phyloP scores from a whole-genome alignment of 2,888 invertebrate genomes.

The Rotaria socialis region DNA sequence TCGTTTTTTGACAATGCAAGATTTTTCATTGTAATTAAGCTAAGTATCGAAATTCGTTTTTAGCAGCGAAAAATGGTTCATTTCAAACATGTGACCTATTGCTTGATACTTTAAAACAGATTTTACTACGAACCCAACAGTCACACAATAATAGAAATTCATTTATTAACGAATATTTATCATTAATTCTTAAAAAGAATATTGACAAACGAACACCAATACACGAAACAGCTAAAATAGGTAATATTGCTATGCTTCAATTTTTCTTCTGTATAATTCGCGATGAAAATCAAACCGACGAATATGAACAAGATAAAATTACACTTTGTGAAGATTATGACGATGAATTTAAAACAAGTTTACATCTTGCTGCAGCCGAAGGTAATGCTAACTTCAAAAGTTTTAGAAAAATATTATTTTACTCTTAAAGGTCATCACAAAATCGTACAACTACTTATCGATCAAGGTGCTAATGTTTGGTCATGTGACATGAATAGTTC shows the following conservation, averaged over 20 bases:
- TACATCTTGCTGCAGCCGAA: background rate
- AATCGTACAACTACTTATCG: background rate
- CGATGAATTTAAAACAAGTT: constrained; percentile 19
- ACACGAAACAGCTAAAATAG: background rate
- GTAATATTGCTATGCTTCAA: background rate
- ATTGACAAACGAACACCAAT: background rate
- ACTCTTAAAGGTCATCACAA: background rate
- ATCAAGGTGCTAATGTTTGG: background rate
- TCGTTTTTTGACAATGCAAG: too few relatives aligned
- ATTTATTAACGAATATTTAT: background rate
- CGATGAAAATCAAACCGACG: background rate
- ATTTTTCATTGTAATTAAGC: too few relatives aligned
- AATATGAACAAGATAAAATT: background rate
- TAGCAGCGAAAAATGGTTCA: constrained; percentile 2
- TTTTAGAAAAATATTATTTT: background rate
- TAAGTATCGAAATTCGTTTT: background rate
- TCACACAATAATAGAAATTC: background rate
- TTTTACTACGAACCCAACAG: background rate
- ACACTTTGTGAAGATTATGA: background rate
- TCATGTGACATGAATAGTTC: constrained; percentile 6
- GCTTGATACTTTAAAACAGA: background rate
- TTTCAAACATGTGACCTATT: background rate
- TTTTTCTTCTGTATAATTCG: background rate
- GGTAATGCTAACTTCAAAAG: background rate
- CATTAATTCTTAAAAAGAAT: background rate